These are phyloP conservation scores for Schizothorax lantsangensis DNA, from an alignment of 2,797 vertebrate genomes.

Conservation along the genomic window DNA sequence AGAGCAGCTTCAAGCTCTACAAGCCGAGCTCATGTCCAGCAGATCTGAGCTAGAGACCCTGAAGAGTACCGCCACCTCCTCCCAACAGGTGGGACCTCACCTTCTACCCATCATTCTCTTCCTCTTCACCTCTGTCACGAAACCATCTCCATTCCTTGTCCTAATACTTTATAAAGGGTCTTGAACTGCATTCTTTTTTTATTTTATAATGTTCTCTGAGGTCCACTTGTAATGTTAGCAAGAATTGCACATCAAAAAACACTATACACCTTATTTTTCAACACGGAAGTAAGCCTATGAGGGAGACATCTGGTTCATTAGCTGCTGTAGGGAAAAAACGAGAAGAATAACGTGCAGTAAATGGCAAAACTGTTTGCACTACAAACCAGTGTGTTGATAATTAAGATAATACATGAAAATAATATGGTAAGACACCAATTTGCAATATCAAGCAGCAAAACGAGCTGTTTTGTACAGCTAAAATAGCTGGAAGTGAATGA, in stretches of 20 bases:
- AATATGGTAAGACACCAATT: background rate
- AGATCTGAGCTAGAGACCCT: slow-evolving; percentile 85
- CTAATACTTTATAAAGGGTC: background rate
- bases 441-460: no score
- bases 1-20: slow-evolving; percentile 85
- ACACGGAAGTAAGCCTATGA: background rate
- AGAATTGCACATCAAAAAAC: background rate
- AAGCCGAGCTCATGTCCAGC: slow-evolving; percentile 85
- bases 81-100: slow-evolving; percentile 81
- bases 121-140: slow-evolving; percentile 43
- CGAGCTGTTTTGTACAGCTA: no score
- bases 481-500: no score
- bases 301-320: background rate
- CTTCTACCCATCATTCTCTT: slow-evolving; percentile 46
- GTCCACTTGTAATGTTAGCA: background rate
- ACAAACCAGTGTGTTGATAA: no score
- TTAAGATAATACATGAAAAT: no score
- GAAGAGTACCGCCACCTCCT: slow-evolving; percentile 78
- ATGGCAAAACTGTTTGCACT: background rate
- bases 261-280: background rate
- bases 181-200: background rate
- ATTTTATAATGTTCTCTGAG: background rate
- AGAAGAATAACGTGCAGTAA: background rate
- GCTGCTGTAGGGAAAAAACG: background rate
- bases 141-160: slow-evolving; percentile 1